Evolutionary conservation across 2,113 vertebrate species (phyloP), one percentile per base, ranked within the genome.

Genomic region (Gnathonemus longibarbis): DNA sequence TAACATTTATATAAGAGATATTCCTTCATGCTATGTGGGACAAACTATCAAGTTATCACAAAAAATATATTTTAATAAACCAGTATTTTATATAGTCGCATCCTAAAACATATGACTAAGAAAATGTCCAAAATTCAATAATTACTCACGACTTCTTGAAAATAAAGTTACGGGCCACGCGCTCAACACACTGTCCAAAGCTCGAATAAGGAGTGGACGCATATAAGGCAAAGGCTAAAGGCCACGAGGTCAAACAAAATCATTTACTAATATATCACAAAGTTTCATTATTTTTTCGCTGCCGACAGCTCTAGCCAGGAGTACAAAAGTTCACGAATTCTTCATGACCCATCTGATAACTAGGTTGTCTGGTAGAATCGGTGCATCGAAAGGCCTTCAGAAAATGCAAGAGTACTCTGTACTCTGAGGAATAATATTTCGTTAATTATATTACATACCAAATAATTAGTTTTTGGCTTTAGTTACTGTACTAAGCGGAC

Each of bases 231-330:
- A 95, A 97, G 95, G 95, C 95, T 94, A 91, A 92, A 96, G 97
- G 97, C 96, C 95, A 92, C 95, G 93, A 96, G 97, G 97, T 98
- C 97, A 98, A 93, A 93, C 91, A 49, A 94, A 98, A 98, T 97
- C 96, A 98, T 98, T 98, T 97, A 97, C 96, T 97, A 98, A 97
- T 95, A 96, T 97, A 98, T 97, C 97, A 96, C 94, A 96, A 97
- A 96, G 94, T 97, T 98, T 96, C 96, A 98, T 98, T 98, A 97
- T 97, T 98, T 97, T 96, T 94, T 93, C 93, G 94, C 94, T 92
- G 94, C 88, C 94, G 96, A 98, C 97, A 97, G 96, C 96, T 93
- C 93, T 94, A 95, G 96, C 93, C 93, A 96, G 94, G 95, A 97
- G 96, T 94, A 96, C 96, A 96, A 96, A 97, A 97, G 97, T 98